A percentile compares a stretch with the other conserved stretches of the same genome.
Conservation (phyloP, 2,888 invertebrate species). For the Lithophane leautieri region DNA sequence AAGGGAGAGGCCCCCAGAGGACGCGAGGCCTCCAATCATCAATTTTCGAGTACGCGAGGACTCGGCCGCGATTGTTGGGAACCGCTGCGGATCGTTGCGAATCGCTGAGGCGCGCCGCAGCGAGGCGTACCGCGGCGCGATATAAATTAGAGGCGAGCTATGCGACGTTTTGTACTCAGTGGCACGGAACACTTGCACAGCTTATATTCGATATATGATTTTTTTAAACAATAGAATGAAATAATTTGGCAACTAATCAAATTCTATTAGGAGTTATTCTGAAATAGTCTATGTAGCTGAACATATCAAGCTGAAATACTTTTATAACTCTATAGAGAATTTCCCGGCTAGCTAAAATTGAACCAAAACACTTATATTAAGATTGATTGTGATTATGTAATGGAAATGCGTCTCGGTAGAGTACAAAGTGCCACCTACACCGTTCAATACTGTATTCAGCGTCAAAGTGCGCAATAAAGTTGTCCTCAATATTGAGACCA, state of each 20-base stretch:
- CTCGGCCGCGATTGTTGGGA: slow-evolving; percentile 18
- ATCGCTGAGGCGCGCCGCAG: too few species aligned
- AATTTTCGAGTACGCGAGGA: slow-evolving; percentile 45
- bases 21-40: slow-evolving; percentile 55
- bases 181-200: slow-evolving; percentile 30
- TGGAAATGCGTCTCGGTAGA: slow-evolving; percentile 1
- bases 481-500: slow-evolving; percentile 49
- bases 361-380: slow-evolving; percentile 16
- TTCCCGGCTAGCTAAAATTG: not conserved
- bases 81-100: slow-evolving; percentile 20
- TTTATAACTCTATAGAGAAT: not conserved
- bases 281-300: not conserved
- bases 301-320: not conserved
- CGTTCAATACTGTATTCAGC: slow-evolving; percentile 43
- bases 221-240: slow-evolving; percentile 1
- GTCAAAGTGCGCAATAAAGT: slow-evolving; percentile 56
- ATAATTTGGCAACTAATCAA: slow-evolving; percentile 16
- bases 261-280: not conserved
- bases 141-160: slow-evolving; percentile 47
- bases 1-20: slow-evolving; percentile 46
- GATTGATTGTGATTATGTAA: slow-evolving; percentile 34
- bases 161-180: slow-evolving; percentile 45
- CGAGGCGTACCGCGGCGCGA: slow-evolving; percentile 12
- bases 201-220: not conserved
- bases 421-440: slow-evolving; percentile 13